A percentile compares a stretch with the other conserved stretches of the same genome.
phyloP scores from a whole-genome alignment of 2,888 invertebrate genomes.

The Eupithecia abbreviata region DNA sequence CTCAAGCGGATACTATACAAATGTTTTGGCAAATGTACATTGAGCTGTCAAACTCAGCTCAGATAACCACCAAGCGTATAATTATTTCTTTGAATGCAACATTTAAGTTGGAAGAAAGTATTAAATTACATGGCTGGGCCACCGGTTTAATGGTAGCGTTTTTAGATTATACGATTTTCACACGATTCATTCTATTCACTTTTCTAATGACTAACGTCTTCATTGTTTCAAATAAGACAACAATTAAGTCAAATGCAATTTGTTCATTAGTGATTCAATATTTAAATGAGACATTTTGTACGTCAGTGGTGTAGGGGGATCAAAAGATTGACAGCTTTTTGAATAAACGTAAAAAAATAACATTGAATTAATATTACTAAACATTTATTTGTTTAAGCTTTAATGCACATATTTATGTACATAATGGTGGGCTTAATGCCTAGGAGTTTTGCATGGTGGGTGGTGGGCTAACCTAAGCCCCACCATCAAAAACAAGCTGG shows the following conservation, averaged over 20 bases:
- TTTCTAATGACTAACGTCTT: conserved; percentile 66
- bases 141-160: conserved; percentile 60
- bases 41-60: conserved; percentile 73
- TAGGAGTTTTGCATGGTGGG: too few species aligned
- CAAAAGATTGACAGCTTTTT: conserved; percentile 35
- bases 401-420: too few species aligned
- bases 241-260: conserved; percentile 50
- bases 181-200: conserved; percentile 66
- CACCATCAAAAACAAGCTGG: too few species aligned
- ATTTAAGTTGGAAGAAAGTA: conserved; percentile 72
- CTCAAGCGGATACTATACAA: conserved; percentile 45
- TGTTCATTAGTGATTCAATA: conserved; percentile 46
- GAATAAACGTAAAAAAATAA: not conserved
- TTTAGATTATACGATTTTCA: conserved; percentile 63
- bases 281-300: conserved; percentile 43
- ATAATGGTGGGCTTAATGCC: too few species aligned
- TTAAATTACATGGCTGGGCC: conserved; percentile 69
- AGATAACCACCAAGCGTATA: conserved; percentile 68
- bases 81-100: conserved; percentile 71
- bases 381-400: too few species aligned
- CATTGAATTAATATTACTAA: not conserved
- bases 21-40: conserved; percentile 70
- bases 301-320: conserved; percentile 21
- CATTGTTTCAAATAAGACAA: conserved; percentile 65
- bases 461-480: too few species aligned